Base-by-base conservation (phyloP, 2,113 vertebrate species). In the Trichomycterus rosablanca region DNA sequence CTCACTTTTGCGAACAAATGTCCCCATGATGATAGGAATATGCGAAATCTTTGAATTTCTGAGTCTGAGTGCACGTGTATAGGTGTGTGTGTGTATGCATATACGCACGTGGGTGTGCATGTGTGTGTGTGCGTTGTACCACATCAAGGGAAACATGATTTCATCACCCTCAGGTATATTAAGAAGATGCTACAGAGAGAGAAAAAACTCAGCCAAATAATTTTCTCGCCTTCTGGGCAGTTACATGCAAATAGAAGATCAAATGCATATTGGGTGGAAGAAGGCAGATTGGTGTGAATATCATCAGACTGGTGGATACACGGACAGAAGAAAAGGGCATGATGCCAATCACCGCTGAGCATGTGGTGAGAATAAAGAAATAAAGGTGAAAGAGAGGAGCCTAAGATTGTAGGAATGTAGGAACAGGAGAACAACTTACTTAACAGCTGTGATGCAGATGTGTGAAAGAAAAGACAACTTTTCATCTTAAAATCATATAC, bases 171-270 rank as follows among this genome's bases (percentile, higher is more conserved):
- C 50, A 64, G 65, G 55, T 68, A 59, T 56, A 68, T 67, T 61
- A 54, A 69, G 48, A 69, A 59, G 65, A 74, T 69, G 60, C 70
- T 76, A 76, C 26, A 43, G 61, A 71, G 74, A 70, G 48, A 64
- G 73, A 82, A 81, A 84, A 84, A 79, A 80, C 81, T 86, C 83
- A 85, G 85, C 83, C 82, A 84, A 88, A 88, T 87, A 82, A 86
- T 84, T 81, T n/a, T 80, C 53, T 75, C 59, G 76, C 78, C 87
- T 86, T 19, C 72, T 76, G 79, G 87, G 82, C 82, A 57, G 64
- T 62, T 67, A 86, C 83, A 89, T 88, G 87, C 85, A 87, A 88
- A 88, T 87, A 75, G 73, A 73, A 86, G 87, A 88, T 89, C 86
- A 88, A 89, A 89, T 82, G 79, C 79, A 75, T 80, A 83, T 72